A percentile compares a stretch with the other conserved stretches of the same genome.
Evolutionary conservation across 2,797 vertebrate species (phyloP).

Genomic region (Gallinago stenura): DNA sequence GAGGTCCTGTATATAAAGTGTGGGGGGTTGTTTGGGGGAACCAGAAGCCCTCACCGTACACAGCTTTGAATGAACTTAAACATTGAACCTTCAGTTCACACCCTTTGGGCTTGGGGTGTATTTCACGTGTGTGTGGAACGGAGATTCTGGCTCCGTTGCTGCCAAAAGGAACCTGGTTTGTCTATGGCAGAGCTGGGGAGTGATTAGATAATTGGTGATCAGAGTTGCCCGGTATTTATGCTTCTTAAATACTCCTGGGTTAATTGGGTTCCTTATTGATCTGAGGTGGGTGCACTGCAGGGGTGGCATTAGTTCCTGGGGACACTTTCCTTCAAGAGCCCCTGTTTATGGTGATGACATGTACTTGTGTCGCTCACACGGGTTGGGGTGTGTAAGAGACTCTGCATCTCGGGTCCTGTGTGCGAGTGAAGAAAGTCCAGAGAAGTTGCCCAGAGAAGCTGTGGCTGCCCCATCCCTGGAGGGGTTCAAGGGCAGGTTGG

Average conservation of each 20-base stretch:
- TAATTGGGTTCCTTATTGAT: not conserved
- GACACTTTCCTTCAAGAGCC: not conserved
- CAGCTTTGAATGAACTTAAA: not conserved
- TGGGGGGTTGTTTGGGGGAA: not conserved
- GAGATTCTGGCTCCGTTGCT: not conserved
- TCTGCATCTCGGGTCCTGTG: not conserved
- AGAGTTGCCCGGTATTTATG: not conserved
- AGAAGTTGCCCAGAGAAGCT: too few species aligned
- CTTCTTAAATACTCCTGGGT: not conserved
- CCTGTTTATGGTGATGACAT: accelerated
- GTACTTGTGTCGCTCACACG: accelerated
- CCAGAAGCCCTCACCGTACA: accelerated
- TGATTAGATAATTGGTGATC: not conserved
- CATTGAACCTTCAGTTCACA: too few species aligned
- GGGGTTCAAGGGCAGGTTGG: too few species aligned
- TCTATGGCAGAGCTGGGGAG: not conserved
- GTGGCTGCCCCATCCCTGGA: too few species aligned
- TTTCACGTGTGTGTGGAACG: not conserved
- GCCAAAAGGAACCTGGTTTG: not conserved
- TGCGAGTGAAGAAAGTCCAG: not conserved
- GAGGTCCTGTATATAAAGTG: not conserved
- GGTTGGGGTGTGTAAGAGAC: not conserved
- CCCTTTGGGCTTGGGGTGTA: too few species aligned
- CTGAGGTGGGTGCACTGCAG: not conserved
- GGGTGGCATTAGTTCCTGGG: not conserved